phyloP scores from a whole-genome alignment of 2,888 invertebrate species.

The Pristionchus fissidentatus region DNA sequence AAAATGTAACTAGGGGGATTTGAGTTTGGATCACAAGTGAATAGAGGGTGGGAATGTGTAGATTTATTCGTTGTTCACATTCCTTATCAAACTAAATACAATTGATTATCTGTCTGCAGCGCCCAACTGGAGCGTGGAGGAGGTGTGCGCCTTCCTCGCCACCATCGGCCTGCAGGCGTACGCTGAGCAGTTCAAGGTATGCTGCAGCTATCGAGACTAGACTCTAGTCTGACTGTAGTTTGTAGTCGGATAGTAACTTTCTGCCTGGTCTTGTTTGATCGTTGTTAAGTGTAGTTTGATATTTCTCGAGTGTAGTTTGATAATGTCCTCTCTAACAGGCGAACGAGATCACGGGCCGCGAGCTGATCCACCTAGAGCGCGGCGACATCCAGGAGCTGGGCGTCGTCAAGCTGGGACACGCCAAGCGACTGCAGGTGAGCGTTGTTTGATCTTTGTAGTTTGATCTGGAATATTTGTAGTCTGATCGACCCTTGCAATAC shows the following conservation, averaged over 20 bases:
- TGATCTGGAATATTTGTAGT: neutral
- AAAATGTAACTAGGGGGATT: too few relatives aligned
- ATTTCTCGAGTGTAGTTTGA: neutral
- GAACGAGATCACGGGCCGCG: conserved; percentile 49
- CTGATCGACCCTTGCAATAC: neutral
- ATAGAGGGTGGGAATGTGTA: too few relatives aligned
- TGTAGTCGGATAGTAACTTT: too few relatives aligned
- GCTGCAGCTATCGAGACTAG: conserved; percentile 79
- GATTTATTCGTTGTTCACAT: neutral
- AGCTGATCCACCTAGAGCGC: conserved; percentile 81
- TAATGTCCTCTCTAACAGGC: neutral
- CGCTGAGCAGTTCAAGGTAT: conserved; percentile 86
- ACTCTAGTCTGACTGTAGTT: neutral
- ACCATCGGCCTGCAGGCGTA: conserved; percentile 91
- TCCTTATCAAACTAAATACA: neutral
- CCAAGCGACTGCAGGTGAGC: conserved; percentile 86
- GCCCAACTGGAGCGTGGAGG: conserved; percentile 86
- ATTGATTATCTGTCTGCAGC: conserved; percentile 52
- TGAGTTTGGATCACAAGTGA: neutral
- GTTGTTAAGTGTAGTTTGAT: neutral
- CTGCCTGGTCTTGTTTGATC: neutral
- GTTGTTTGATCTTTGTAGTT: conserved; percentile 17
- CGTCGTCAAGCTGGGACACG: conserved; percentile 93
- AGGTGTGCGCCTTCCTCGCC: conserved; percentile 92
- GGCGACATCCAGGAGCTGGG: conserved; percentile 86